These are phyloP conservation scores for Pangasianodon hypophthalmus DNA, from an alignment of 2,113 vertebrate species.

Conservation along the genomic window DNA sequence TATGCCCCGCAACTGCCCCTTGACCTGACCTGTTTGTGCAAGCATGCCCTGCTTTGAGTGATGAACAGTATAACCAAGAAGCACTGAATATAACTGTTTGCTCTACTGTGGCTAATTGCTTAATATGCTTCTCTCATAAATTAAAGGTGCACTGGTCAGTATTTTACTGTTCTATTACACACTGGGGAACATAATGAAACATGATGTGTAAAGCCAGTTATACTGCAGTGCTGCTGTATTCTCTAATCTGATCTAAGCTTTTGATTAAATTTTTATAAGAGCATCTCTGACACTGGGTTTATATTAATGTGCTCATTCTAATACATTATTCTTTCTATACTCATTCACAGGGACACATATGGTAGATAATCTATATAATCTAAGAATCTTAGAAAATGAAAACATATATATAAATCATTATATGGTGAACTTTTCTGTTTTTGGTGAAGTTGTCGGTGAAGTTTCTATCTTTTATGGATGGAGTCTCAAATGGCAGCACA, in stretches of 20 bases:
- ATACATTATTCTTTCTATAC: background rate
- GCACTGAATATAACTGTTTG: background rate
- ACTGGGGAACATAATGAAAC: background rate
- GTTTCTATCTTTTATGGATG: background rate
- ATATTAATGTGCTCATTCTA: background rate
- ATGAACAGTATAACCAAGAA: background rate
- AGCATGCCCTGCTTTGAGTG: background rate
- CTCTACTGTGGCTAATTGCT: background rate
- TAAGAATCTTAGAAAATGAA: background rate
- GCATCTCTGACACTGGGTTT: background rate
- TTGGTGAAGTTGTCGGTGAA: background rate
- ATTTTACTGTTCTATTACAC: background rate
- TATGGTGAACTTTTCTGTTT: background rate
- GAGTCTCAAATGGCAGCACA: background rate
- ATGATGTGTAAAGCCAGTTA: background rate
- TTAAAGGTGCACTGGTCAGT: background rate
- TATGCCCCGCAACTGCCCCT: background rate
- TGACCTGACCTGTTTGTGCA: conserved; percentile 2
- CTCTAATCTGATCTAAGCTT: background rate
- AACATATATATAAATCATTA: background rate
- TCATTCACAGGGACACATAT: background rate
- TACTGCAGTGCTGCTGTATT: background rate
- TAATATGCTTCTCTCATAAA: background rate
- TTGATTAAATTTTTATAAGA: background rate
- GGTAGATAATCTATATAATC: background rate